These are phyloP conservation scores for Pristionchus fissidentatus DNA, from an alignment of 2,888 invertebrate genomes.

Conservation along the genomic window DNA sequence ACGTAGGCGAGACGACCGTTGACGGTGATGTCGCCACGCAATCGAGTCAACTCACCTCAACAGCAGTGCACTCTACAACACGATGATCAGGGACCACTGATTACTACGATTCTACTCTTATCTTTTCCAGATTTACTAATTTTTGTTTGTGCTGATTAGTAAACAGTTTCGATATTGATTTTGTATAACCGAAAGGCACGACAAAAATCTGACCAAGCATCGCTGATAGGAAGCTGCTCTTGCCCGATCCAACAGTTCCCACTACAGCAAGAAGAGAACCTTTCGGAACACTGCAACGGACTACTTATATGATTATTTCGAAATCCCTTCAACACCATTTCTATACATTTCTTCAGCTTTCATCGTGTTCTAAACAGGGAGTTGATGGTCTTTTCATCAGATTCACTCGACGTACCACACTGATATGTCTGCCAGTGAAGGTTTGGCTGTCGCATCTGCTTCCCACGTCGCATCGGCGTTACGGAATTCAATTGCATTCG, in stretches of 20 bases:
- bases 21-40: constrained; percentile 67
- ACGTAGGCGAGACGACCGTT: constrained; percentile 85
- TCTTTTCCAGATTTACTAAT: no score
- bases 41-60: constrained; percentile 66
- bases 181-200: neutral
- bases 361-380: neutral
- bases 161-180: neutral
- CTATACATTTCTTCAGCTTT: neutral
- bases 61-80: neutral
- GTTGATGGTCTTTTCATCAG: neutral
- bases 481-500: neutral
- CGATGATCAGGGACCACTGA: neutral
- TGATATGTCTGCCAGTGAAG: neutral
- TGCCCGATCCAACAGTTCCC: constrained; percentile 89
- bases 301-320: neutral
- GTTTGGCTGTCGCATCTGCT: neutral
- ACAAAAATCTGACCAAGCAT: constrained; percentile 56
- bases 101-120: neutral
- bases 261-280: constrained; percentile 87
- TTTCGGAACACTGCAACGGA: constrained; percentile 81
- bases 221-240: constrained; percentile 87
- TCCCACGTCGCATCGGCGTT: constrained; percentile 13
- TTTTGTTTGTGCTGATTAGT: no score
- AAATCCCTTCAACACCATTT: no score
- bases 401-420: neutral